phyloP scores from a whole-genome alignment of 2,797 vertebrate genomes.

The Taeniopygia guttata region DNA sequence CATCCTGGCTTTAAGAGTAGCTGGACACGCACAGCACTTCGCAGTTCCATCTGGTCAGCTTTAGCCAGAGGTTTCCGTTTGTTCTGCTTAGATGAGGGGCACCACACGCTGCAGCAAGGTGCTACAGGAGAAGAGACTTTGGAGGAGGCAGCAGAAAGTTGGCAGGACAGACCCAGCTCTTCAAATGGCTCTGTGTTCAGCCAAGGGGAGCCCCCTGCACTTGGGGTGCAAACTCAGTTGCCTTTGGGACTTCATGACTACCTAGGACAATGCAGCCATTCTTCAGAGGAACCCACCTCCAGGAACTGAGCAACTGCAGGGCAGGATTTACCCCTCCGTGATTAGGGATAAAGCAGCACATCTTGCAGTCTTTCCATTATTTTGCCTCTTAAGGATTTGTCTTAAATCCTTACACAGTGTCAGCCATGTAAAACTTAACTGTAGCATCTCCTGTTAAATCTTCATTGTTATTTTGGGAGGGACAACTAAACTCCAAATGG shows the following conservation, averaged over 20 bases:
- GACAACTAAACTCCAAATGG: neutral
- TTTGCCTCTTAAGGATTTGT: neutral
- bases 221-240: neutral
- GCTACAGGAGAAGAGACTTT: neutral
- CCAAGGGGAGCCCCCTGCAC: neutral
- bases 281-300: neutral
- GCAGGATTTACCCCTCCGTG: neutral
- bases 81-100: neutral
- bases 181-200: neutral
- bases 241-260: fast-evolving
- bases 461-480: neutral
- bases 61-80: neutral
- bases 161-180: neutral
- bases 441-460: neutral
- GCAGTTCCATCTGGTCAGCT: neutral
- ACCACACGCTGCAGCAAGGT: neutral
- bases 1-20: neutral
- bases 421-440: neutral
- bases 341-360: neutral
- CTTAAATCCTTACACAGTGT: neutral
- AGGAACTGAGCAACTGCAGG: neutral
- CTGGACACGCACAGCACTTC: neutral
- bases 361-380: neutral
- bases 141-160: neutral
- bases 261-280: neutral